Evolutionary conservation across 2,888 invertebrate genomes (phyloP).

Genomic region (Hyppa rectilinea): DNA sequence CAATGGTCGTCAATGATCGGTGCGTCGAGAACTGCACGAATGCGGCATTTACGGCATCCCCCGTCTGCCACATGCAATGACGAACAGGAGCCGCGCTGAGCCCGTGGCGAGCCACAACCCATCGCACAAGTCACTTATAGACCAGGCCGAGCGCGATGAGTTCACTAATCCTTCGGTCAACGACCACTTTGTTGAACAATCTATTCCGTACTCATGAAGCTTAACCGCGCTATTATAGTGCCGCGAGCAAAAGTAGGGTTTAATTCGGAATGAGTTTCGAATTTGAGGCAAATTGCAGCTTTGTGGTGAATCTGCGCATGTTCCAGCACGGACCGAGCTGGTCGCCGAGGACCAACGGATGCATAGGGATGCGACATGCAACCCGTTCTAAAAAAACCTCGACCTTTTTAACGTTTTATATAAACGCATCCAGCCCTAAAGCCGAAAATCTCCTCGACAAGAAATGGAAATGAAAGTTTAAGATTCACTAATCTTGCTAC

Average conservation of each 20-base stretch:
- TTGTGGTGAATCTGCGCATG: background rate
- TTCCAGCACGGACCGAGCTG: slow-evolving; percentile 14
- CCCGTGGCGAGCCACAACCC: background rate
- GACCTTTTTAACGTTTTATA: background rate
- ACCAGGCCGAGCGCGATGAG: background rate
- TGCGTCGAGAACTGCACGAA: background rate
- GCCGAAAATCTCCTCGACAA: background rate
- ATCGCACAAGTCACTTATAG: background rate
- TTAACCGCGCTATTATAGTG: slow-evolving; percentile 1
- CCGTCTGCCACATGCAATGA: background rate
- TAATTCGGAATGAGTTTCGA: slow-evolving; percentile 22
- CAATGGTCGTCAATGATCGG: background rate
- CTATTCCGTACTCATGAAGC: slow-evolving; percentile 12
- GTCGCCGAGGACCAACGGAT: slow-evolving; percentile 3
- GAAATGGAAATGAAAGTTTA: background rate
- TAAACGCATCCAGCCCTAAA: background rate
- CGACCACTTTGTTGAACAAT: background rate
- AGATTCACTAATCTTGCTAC: background rate
- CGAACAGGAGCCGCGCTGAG: background rate
- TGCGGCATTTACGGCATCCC: background rate
- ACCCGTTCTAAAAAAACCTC: background rate
- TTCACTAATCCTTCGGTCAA: background rate
- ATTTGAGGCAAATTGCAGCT: slow-evolving; percentile 43
- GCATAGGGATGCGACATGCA: slow-evolving; percentile 18
- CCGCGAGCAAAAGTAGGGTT: slow-evolving; percentile 5